These are phyloP conservation scores for Sebastes diaconus DNA, from an alignment of 2,797 vertebrate genomes.

Conservation along the genomic window DNA sequence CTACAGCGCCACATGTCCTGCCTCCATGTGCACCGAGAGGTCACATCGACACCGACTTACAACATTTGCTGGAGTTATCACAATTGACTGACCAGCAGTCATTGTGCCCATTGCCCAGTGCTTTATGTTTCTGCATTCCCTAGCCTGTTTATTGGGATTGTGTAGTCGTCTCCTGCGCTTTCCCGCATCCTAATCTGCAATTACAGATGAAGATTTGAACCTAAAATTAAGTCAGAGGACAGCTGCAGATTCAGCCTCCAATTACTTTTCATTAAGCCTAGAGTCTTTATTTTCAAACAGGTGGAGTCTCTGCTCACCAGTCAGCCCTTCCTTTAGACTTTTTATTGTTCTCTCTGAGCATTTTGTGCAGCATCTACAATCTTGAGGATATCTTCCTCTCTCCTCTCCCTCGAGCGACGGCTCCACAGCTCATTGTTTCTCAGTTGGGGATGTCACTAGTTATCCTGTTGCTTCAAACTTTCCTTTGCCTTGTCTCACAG, in stretches of 20 bases:
- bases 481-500: neutral
- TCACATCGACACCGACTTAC: neutral
- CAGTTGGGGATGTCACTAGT: neutral
- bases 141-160: neutral
- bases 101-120: neutral
- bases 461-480: neutral
- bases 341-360: slow-evolving; percentile 30
- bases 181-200: neutral
- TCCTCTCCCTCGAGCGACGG: neutral
- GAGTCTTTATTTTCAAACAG: slow-evolving; percentile 87
- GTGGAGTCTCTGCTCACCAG: slow-evolving; percentile 86
- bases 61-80: neutral
- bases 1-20: neutral
- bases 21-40: neutral
- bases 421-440: neutral
- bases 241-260: neutral
- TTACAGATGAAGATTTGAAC: neutral
- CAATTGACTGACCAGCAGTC: neutral
- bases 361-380: neutral
- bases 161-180: neutral
- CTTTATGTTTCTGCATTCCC: neutral
- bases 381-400: neutral
- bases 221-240: neutral
- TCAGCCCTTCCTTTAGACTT: slow-evolving; percentile 88
- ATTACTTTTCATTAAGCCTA: neutral